phyloP scores from a whole-genome alignment of 2,797 vertebrate genomes.

The Holocentrus rufus region DNA sequence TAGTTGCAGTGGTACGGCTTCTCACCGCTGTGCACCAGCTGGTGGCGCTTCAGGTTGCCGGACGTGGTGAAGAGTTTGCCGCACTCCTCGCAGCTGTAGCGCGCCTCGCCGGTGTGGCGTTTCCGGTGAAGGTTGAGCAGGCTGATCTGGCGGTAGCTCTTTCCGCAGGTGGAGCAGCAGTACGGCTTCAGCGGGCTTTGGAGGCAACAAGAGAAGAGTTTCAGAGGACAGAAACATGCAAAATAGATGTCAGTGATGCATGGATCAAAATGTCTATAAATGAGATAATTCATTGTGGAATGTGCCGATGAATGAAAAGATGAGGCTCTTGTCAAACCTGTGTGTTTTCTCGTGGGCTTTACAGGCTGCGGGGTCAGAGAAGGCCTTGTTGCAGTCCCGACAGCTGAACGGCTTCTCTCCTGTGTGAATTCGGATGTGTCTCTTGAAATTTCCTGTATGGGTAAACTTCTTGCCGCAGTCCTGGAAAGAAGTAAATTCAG shows the following conservation, averaged over 20 bases:
- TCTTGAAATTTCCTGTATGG: conserved; percentile 97
- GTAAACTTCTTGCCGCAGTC: conserved; percentile 99
- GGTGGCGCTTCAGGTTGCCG: conserved; percentile 96
- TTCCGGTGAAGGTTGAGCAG: conserved; percentile 97
- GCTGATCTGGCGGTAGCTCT: conserved; percentile 98
- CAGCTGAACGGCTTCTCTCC: conserved; percentile 97
- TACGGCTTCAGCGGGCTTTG: conserved; percentile 93
- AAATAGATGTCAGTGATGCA: no score
- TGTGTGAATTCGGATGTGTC: conserved; percentile 98
- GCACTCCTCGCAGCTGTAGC: conserved; percentile 93
- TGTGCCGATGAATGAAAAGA: background rate
- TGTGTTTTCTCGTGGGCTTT: conserved; percentile 98
- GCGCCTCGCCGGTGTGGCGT: conserved; percentile 93
- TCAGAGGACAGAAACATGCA: background rate
- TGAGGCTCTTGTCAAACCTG: conserved; percentile 79
- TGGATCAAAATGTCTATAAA: background rate
- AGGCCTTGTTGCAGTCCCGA: conserved; percentile 94
- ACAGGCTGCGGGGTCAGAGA: conserved; percentile 96
- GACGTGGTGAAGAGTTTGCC: conserved; percentile 97
- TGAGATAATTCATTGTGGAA: background rate
- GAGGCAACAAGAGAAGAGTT: background rate
- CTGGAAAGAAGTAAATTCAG: conserved; percentile 68
- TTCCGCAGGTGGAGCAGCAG: conserved; percentile 94
- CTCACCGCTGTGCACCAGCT: conserved; percentile 97
- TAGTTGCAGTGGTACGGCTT: conserved; percentile 96